Base-by-base conservation (phyloP, 2,888 invertebrate species). In the Mimumesa dahlbomi region DNA sequence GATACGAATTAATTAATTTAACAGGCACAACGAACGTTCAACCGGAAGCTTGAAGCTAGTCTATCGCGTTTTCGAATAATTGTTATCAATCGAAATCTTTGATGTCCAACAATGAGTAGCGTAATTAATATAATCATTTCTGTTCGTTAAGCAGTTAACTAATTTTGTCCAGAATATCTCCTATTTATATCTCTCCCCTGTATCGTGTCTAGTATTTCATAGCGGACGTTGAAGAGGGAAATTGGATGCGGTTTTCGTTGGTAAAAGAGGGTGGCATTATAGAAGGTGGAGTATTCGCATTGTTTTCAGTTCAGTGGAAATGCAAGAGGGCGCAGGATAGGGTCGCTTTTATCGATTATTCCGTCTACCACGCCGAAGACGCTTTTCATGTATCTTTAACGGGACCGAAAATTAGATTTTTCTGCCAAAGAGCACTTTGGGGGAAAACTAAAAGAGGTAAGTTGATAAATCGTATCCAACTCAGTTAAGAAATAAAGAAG, bases 301-400 rank as follows among this genome's bases (percentile, higher is more conserved):
- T 79, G 76, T 76, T 79, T 79, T 78, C 78, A 67, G 67, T 72
- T 74, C 71, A 61, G 59, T 79, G 76, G 42, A 54, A 72, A 69
- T 67, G 42, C 58, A 56, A 69, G 72, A 70, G 76, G 73, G 65
- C 67, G 66, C 53, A 25, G 53, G 49, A 45, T 77, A 40, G 78
- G 73, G 75, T 58, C 38, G 73, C 66, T 56, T 52, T 65, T 79
- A 79, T 79, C 79, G 79, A 79, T 79, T 79, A 79, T 70, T 75
- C 59, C 38, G 64, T 52, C 72, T 42, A 22, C 56, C 31, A 54
- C 57, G 40, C 48, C 56, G 56, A 77, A 75, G 70, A 71, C 52
- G 71, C 65, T 76, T 76, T 62, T 43, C 71, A 53, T 71, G 77
- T 77, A 77, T 59, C 65, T 73, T 73, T 57, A 53, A 59, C 62